Base-by-base conservation (phyloP, 2,888 invertebrate species). In the Nomada goodeniana region DNA sequence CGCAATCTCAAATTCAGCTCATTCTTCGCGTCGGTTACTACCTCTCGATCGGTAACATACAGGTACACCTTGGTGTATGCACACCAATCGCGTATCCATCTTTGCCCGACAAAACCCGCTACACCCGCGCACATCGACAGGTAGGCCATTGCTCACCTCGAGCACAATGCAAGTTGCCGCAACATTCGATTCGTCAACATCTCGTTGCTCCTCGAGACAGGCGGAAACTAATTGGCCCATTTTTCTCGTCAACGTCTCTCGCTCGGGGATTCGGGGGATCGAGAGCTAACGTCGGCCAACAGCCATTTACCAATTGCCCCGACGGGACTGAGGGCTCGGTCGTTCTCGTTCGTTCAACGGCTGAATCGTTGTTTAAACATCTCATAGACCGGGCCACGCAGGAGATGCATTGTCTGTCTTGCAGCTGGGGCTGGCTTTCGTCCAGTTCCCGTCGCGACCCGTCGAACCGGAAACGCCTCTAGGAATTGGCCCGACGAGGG, bases 301-400 rank as follows among this genome's bases (percentile, higher is more conserved):
- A 53, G 69, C 74, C 73, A 83, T 82, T 77, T 77, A 77, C 42
- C 82, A 82, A 83, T 83, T 82, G 71, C 60, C 59, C 52, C 59
- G 61, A 68, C 63, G 57, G 29, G 64, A 29, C 76, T 36, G 42
- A 11, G n/a, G n/a, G 65, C 72, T 70, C 71, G 70, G 61, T 65
- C 67, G 65, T 36, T 55, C 47, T 59, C 29, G 26, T 26, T 44
- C 59, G 42, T 18, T n/a, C 47, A 26, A 10, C 18, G 61, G 42
- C 13, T 29, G 64, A 47, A 73, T 77, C 73, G 77, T 75, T 81
- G 80, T 81, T 84, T 81, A 80, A 84, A 75, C 71, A 80, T 84
- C 71, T 76, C 80, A 59, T 76, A 63, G 73, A 11, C 11, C 9
- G 18, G 55, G 64, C 74, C 44, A 55, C 29, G 26, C 72, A 55